Conservation (phyloP, 2,888 invertebrate species). For the Macrosoma leucophasiata region DNA sequence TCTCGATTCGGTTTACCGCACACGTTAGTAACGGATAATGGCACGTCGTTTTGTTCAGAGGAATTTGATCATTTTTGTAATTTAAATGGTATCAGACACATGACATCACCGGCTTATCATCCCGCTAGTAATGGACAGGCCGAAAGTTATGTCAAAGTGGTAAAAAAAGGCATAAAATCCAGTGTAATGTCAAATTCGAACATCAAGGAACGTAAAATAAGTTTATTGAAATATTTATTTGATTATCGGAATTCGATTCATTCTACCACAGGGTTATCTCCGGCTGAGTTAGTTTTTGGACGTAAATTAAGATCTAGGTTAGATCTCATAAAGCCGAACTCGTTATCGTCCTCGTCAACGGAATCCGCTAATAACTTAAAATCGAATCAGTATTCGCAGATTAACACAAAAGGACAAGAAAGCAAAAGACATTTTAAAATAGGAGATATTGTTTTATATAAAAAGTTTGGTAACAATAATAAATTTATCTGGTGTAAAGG, state of each 20-base stretch:
- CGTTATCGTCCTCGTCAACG: slow-evolving; percentile 5
- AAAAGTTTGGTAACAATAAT: slow-evolving; percentile 9
- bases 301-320: slow-evolving; percentile 12
- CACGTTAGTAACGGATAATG: slow-evolving; percentile 17
- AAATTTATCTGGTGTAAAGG: slow-evolving; percentile 15
- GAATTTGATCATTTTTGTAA: slow-evolving; percentile 16
- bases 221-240: slow-evolving; percentile 16
- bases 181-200: too few species aligned
- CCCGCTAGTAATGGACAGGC: slow-evolving; percentile 19
- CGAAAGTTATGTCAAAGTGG: slow-evolving; percentile 23
- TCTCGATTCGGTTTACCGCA: slow-evolving; percentile 13
- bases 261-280: slow-evolving; percentile 12
- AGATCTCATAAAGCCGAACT: slow-evolving; percentile 5
- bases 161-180: slow-evolving; percentile 25
- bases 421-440: neutral
- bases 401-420: slow-evolving; percentile 1
- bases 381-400: slow-evolving; percentile 14
- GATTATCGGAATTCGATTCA: slow-evolving; percentile 20
- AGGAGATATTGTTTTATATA: slow-evolving; percentile 7
- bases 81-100: slow-evolving; percentile 15
- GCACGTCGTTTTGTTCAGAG: slow-evolving; percentile 13
- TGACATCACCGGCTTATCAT: slow-evolving; percentile 13
- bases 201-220: too few species aligned
- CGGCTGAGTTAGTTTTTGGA: slow-evolving; percentile 9
- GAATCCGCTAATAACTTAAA: slow-evolving; percentile 6